phyloP scores from a whole-genome alignment of 1,140 invertebrate genomes.

The Sweltsa coloradensis region DNA sequence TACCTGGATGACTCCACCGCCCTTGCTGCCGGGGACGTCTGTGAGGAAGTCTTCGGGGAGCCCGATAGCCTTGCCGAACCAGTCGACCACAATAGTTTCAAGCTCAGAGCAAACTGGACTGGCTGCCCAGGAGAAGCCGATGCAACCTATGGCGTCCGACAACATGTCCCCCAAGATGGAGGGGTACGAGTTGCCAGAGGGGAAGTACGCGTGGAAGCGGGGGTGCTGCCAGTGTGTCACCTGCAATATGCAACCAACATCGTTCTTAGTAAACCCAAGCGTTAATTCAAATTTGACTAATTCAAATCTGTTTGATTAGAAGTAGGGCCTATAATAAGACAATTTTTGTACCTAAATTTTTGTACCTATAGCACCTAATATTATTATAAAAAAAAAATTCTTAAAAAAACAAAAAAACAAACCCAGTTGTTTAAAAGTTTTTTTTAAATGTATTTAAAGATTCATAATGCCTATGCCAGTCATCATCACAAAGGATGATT shows the following conservation, averaged over 20 bases:
- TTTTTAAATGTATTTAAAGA: too few species aligned
- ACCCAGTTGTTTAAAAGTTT: too few species aligned
- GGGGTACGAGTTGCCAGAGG: constrained; percentile 56
- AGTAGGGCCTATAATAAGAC: too few species aligned
- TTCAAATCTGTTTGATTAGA: too few species aligned
- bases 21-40: constrained; percentile 39
- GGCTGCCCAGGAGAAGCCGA: constrained; percentile 64
- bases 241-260: constrained; percentile 27
- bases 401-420: too few species aligned
- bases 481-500: too few species aligned
- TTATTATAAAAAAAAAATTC: too few species aligned
- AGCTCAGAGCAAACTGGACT: constrained; percentile 76
- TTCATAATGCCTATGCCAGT: too few species aligned
- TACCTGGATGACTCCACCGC: constrained; percentile 64
- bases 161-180: constrained; percentile 59
- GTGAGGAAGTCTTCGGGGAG: constrained; percentile 40
- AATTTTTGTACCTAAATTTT: too few species aligned
- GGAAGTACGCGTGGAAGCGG: constrained; percentile 61
- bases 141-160: constrained; percentile 50
- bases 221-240: constrained; percentile 67
- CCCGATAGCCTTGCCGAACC: constrained; percentile 41
- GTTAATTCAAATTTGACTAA: too few species aligned
- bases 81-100: constrained; percentile 66
- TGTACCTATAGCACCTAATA: too few species aligned
- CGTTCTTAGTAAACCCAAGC: too few species aligned